phyloP scores from a whole-genome alignment of 2,113 vertebrate genomes.

The Onychostruthus taczanowskii region DNA sequence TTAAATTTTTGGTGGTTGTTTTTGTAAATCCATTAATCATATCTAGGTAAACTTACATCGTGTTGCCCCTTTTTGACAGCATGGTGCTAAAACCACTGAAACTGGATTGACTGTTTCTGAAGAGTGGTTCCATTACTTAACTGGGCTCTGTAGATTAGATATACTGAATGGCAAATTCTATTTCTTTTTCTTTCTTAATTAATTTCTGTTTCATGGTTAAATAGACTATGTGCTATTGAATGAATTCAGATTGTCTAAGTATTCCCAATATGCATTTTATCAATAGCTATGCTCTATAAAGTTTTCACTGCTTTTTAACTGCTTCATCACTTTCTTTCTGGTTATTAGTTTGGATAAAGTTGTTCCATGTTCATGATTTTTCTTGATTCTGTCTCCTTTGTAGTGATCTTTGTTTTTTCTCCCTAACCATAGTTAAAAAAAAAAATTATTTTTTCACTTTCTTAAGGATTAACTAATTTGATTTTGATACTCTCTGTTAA shows the following conservation, averaged over 20 bases:
- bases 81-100: neutral
- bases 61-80: neutral
- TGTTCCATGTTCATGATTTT: neutral
- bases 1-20: neutral
- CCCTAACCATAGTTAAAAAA: neutral
- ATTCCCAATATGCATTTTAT: slow-evolving; percentile 39
- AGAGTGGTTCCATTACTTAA: neutral
- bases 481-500: neutral
- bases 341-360: neutral
- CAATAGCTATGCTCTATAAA: neutral
- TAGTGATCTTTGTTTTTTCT: neutral
- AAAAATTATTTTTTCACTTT: neutral
- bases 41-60: neutral
- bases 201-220: slow-evolving; percentile 2
- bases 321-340: neutral
- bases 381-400: neutral
- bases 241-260: slow-evolving; percentile 3
- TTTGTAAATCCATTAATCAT: neutral
- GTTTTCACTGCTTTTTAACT: slow-evolving; percentile 11
- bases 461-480: neutral
- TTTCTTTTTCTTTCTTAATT: slow-evolving; percentile 21
- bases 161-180: neutral
- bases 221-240: neutral
- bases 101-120: neutral
- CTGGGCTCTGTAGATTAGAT: neutral